Conservation (phyloP, 2,888 invertebrate genomes). For the Brenthis hecate region DNA sequence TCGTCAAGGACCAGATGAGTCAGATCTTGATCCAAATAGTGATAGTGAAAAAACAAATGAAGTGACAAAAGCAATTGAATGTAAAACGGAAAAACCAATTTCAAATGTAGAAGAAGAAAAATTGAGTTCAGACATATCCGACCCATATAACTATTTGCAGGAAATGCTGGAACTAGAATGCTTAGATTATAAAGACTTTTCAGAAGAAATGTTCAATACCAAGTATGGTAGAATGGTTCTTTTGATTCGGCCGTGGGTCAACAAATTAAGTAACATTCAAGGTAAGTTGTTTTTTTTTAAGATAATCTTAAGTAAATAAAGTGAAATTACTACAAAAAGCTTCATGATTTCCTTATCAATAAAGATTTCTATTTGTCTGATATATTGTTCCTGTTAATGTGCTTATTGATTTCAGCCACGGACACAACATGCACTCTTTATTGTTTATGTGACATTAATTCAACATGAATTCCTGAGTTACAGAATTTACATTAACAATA, state of each 20-base stretch:
- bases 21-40: conserved; percentile 34
- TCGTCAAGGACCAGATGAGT: conserved; percentile 47
- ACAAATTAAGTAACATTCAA: conserved; percentile 63
- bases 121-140: conserved; percentile 1
- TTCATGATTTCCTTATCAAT: too few species aligned
- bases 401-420: too few species aligned
- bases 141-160: conserved; percentile 51
- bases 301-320: not conserved
- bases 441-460: too few species aligned
- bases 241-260: conserved; percentile 65
- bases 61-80: not conserved
- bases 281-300: conserved; percentile 49
- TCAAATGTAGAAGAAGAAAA: conserved; percentile 16
- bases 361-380: too few species aligned
- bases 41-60: conserved; percentile 19
- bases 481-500: too few species aligned
- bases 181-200: conserved; percentile 53
- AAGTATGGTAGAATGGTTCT: conserved; percentile 63
- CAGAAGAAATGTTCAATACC: conserved; percentile 62
- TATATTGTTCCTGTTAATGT: too few species aligned
- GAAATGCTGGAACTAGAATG: conserved; percentile 58
- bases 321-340: not conserved
- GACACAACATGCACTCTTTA: too few species aligned
- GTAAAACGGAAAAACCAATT: conserved; percentile 14
- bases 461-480: too few species aligned